Evolutionary conservation across 2,113 vertebrate genomes (phyloP), one percentile per base, ranked within the genome.

Genomic region (Tachysurus fulvidraco): DNA sequence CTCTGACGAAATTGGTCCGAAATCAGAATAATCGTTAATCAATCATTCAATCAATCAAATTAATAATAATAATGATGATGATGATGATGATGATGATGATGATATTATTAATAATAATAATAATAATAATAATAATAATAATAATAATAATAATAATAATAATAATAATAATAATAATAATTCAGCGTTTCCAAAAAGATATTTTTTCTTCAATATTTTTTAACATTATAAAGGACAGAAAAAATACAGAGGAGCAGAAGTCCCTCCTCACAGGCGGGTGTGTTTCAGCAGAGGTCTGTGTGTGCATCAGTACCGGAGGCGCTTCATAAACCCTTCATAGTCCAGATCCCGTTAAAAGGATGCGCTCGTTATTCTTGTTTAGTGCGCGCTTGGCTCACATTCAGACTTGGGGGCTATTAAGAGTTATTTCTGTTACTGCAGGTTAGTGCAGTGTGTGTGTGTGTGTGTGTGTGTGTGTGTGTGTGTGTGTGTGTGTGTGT

Each of bases 381-480:
- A 78, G 28, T 85, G 84, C 44, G 74, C 59, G 54, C 50, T 67
- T 41, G 30, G 77, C 50, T 25, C 36, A 57, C 41, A 55, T 41
- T 46, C 54, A 60, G 52, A 71, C 64, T 71, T 5, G 54, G 3
- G 19, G 55, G 55, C 28, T 19, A 41, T 30, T 44, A 62, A 71
- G 83, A 36, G 64, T 23, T 64, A 52, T 85, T 79, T 78, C 54
- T 41, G 76, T 64, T 67, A n/a, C 28, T 81, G 77, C 57, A 79
- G 60, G 11, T 85, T 54, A 67, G 64, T 54, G 60, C 44, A 44
- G 8, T 19, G 23, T n/a, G 64, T 59, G 17, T 59, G 30, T 80
- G 54, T 59, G 54, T 60, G 54, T 80, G 54, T 59, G 28, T 80
- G 30, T 41, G 30, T 41, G 30, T 41, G 28, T 41, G 77, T 23